Conservation (phyloP, 2,113 vertebrate species). For the Fulmarus glacialis region DNA sequence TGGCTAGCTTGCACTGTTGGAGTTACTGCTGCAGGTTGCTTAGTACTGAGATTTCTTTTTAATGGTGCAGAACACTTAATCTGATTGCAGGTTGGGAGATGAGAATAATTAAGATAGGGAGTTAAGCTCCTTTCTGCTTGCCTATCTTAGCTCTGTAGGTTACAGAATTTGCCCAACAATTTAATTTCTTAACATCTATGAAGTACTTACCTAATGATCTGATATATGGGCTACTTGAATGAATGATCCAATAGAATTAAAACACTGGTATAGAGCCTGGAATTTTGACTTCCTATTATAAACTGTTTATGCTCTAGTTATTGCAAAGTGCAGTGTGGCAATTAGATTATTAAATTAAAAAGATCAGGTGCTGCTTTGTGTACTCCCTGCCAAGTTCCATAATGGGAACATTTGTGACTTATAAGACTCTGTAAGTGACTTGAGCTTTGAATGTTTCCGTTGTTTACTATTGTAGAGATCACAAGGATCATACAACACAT, state of each 20-base stretch:
- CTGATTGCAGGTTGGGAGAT: not conserved
- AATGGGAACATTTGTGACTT: not conserved
- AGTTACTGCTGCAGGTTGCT: not conserved
- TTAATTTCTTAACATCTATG: not conserved
- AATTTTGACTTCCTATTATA: not conserved
- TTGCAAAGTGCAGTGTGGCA: not conserved
- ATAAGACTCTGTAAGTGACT: not conserved
- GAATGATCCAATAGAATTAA: not conserved
- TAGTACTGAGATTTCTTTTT: not conserved
- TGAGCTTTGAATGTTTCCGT: not conserved
- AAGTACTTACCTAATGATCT: not conserved
- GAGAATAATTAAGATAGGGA: not conserved
- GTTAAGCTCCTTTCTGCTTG: not conserved
- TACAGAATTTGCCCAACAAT: not conserved
- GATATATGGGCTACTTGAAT: not conserved
- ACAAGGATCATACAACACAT: not conserved
- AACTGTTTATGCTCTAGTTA: not conserved
- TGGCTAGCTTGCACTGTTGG: not conserved
- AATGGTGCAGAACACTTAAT: not conserved
- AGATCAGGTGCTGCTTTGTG: not conserved
- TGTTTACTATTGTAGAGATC: not conserved
- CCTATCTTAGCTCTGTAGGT: not conserved
- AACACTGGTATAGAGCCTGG: not conserved
- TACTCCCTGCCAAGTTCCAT: not conserved
- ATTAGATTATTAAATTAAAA: not conserved